Evolutionary conservation across 2,888 invertebrate genomes (phyloP), one percentile per base, ranked within the genome.

Genomic region (Gasteruption jaculator): DNA sequence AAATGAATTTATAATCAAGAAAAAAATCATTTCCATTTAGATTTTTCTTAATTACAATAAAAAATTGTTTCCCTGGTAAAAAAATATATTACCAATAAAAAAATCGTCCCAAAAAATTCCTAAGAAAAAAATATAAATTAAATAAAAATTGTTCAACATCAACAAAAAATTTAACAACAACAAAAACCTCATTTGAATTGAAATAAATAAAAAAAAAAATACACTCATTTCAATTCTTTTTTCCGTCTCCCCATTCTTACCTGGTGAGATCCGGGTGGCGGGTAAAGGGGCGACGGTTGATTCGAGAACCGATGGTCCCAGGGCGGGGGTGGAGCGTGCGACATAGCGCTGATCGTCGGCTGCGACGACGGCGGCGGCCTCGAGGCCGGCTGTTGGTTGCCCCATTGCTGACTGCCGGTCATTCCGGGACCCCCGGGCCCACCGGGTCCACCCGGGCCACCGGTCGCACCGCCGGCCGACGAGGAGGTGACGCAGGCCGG

Each of bases 241-340:
- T 29, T 29, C 11, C 12, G n/a, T n/a, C n/a, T n/a, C n/a, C n/a
- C 8, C 6, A 22, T 12, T 29, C 31, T 29, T 49, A 69, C 69
- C 65, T 68, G 68, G 52, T 68, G 69, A 41, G 60, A 45, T 50
- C 63, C 65, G 31, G 69, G 62, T 41, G 66, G 53, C 43, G 68
- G 55, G 46, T 70, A 70, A 27, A 68, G 53, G 40, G 68, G 57
- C 29, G 69, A 57, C 38, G 65, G 59, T 56, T 64, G 69, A 58
- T 66, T 68, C 16, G 66, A 48, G 30, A 67, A 69, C 39, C 68
- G 63, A 53, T 65, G 68, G 45, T 70, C 69, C 69, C 69, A 70
- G 24, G 66, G 61, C 14, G 60, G 54, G 22, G 61, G 53, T 31
- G 65, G 65, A 22, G 64, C 56, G 41, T 66, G 69, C 20, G 63